Evolutionary conservation across 2,797 vertebrate species (phyloP).

Genomic region (Channa striata): DNA sequence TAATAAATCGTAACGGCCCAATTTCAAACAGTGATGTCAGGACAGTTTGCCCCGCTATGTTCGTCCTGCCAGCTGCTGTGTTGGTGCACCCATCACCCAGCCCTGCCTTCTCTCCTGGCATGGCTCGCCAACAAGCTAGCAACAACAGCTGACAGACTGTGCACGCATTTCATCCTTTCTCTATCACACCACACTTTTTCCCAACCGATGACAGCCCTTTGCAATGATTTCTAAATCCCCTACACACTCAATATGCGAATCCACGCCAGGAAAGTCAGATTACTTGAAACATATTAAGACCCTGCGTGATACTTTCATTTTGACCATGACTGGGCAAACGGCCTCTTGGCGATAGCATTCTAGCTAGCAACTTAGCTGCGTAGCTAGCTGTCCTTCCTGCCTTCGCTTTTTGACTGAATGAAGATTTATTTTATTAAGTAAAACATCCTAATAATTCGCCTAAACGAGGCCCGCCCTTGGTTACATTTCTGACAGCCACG

Average conservation of each 20-base stretch:
- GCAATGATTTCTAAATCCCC: neutral
- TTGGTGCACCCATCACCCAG: conserved; percentile 54
- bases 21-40: neutral
- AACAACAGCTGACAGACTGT: conserved; percentile 48
- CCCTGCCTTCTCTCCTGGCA: conserved; percentile 46
- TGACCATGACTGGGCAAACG: conserved; percentile 87
- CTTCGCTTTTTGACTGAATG: conserved; percentile 16
- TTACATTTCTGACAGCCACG: neutral
- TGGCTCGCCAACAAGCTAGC: conserved; percentile 62
- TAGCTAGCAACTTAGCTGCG: conserved; percentile 58
- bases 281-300: conserved; percentile 5
- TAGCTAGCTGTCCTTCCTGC: conserved; percentile 49
- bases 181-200: neutral
- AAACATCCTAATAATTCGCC: neutral
- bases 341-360: conserved; percentile 78
- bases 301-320: conserved; percentile 68
- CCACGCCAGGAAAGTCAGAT: neutral
- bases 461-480: fast-evolving
- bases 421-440: neutral
- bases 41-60: neutral
- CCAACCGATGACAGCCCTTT: conserved; percentile 32
- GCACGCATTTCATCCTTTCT: conserved; percentile 46
- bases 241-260: neutral
- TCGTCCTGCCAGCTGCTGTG: conserved; percentile 44
- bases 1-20: neutral